Conservation (phyloP, 1,140 invertebrate genomes). For the Pseudomyrmex gracilis region DNA sequence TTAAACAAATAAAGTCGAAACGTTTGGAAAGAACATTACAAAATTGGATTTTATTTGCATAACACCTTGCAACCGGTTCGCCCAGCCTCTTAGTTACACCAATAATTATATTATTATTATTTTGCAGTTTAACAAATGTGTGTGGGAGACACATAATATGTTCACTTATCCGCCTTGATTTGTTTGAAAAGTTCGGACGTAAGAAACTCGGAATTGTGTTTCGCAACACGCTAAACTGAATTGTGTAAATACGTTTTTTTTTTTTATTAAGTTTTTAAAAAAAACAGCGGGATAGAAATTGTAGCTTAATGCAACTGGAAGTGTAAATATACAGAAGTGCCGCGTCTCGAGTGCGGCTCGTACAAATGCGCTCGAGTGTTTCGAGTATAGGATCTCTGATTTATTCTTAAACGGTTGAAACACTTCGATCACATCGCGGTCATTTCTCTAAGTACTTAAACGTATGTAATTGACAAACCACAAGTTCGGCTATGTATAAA, state of each 20-base stretch:
- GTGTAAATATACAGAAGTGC: slow-evolving; percentile 63
- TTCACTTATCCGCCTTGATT: too few relatives aligned
- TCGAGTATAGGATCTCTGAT: background rate
- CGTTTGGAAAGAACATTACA: too few relatives aligned
- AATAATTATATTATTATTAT: too few relatives aligned
- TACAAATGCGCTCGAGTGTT: too few relatives aligned
- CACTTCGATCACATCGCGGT: background rate
- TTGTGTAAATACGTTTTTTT: background rate
- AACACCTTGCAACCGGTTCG: too few relatives aligned
- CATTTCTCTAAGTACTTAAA: slow-evolving; percentile 15
- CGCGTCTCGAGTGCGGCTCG: slow-evolving; percentile 33
- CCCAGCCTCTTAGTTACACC: too few relatives aligned
- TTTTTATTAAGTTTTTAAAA: slow-evolving; percentile 2
- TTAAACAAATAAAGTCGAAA: too few relatives aligned
- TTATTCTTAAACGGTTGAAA: slow-evolving; percentile 2
- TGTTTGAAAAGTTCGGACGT: too few relatives aligned
- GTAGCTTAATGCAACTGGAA: slow-evolving; percentile 27
- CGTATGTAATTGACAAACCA: slow-evolving; percentile 51
- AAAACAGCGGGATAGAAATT: slow-evolving; percentile 30
- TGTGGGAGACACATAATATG: too few relatives aligned
- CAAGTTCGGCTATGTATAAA: too few relatives aligned
- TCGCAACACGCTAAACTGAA: background rate
- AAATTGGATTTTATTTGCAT: too few relatives aligned
- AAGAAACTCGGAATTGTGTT: background rate
- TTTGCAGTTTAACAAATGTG: too few relatives aligned